Evolutionary conservation across 2,797 vertebrate species (phyloP).

Genomic region (Rhodeus uyekii): DNA sequence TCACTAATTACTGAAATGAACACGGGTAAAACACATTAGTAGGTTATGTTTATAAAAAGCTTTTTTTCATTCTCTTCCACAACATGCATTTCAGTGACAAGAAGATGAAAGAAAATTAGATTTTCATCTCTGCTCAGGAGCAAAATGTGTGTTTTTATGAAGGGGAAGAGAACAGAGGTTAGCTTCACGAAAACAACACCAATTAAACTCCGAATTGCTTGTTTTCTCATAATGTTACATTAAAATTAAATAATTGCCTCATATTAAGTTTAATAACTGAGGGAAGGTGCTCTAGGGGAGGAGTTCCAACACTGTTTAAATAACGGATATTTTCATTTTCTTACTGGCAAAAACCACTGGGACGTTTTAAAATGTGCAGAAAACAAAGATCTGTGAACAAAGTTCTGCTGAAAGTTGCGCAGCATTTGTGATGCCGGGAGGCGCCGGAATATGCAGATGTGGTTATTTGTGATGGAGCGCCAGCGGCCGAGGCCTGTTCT

Average conservation of each 20-base stretch:
- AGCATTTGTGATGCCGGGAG: too few species aligned
- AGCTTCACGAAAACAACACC: slow-evolving; percentile 93
- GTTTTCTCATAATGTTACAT: slow-evolving; percentile 95
- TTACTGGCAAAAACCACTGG: slow-evolving; percentile 46
- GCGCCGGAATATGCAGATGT: slow-evolving; percentile 83
- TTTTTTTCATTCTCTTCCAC: slow-evolving; percentile 47
- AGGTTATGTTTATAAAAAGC: slow-evolving; percentile 63
- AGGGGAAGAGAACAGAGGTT: slow-evolving; percentile 92
- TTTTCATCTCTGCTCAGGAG: slow-evolving; percentile 86
- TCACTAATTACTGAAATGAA: slow-evolving; percentile 71
- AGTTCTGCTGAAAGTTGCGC: neutral
- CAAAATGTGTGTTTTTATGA: slow-evolving; percentile 91
- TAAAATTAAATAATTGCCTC: slow-evolving; percentile 99
- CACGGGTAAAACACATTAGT: slow-evolving; percentile 58
- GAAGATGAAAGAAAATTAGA: slow-evolving; percentile 76
- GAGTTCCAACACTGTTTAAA: slow-evolving; percentile 31
- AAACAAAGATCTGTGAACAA: slow-evolving; percentile 59
- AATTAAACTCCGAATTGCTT: slow-evolving; percentile 99
- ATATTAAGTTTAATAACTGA: slow-evolving; percentile 95
- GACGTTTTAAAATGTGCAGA: neutral
- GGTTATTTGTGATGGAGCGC: slow-evolving; percentile 95
- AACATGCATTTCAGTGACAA: slow-evolving; percentile 79
- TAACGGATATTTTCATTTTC: slow-evolving; percentile 45
- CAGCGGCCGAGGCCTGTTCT: slow-evolving; percentile 86
- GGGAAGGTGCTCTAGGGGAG: slow-evolving; percentile 56